Percentiles rank a stretch among this genome's conserved stretches.
phyloP scores from a whole-genome alignment of 2,888 invertebrate genomes.

The Cryptocheilus praepositus region DNA sequence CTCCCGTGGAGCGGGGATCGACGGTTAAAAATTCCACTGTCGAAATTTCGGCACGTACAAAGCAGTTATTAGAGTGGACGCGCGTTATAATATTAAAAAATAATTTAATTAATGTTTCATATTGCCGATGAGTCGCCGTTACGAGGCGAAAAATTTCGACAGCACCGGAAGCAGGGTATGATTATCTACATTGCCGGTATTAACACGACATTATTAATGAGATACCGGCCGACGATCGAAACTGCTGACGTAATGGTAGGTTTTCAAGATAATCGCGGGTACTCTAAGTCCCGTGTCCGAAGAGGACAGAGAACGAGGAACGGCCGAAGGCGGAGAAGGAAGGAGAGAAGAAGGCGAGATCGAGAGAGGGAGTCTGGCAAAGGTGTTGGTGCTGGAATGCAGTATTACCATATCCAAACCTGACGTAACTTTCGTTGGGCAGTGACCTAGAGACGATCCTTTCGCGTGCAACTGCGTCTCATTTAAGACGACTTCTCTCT shows the following conservation, averaged over 20 bases:
- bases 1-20: too few species aligned
- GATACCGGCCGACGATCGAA: constrained; percentile 31
- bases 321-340: constrained; percentile 23
- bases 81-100: too few species aligned
- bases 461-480: constrained; percentile 57
- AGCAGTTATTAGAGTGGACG: too few species aligned
- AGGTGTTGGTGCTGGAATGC: constrained; percentile 66
- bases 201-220: constrained; percentile 52
- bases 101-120: too few species aligned
- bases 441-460: constrained; percentile 70
- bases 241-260: constrained; percentile 46
- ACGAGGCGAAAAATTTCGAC: constrained; percentile 5
- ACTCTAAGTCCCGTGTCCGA: constrained; percentile 42
- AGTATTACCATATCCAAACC: constrained; percentile 70
- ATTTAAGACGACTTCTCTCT: constrained; percentile 37
- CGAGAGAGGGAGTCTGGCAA: constrained; percentile 40
- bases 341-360: constrained; percentile 8
- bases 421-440: constrained; percentile 71
- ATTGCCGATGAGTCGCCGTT: too few species aligned
- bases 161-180: constrained; percentile 39
- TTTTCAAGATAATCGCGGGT: constrained; percentile 50
- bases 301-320: constrained; percentile 12
- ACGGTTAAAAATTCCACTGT: too few species aligned
- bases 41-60: too few species aligned
- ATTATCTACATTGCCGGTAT: constrained; percentile 50